Conservation (phyloP, 2,888 invertebrate genomes). For the Leptopilina syphax region DNA sequence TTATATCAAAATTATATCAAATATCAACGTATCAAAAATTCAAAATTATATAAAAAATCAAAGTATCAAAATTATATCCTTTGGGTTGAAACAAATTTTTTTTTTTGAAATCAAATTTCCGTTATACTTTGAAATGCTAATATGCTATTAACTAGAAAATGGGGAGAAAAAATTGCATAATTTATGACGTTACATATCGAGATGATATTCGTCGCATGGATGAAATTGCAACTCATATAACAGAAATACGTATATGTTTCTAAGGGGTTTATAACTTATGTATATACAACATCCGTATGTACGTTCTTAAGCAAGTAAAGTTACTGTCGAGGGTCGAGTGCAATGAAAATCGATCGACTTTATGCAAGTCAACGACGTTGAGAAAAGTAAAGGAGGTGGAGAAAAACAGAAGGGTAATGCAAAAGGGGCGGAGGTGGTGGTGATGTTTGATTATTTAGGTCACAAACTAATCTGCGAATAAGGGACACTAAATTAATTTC, state of each 20-base stretch:
- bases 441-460: constrained; percentile 21
- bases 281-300: background rate
- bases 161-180: constrained; percentile 14
- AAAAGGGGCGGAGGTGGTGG: background rate
- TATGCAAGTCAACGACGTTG: constrained; percentile 22
- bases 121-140: constrained; percentile 22
- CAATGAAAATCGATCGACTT: constrained; percentile 32
- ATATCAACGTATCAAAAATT: too few relatives aligned
- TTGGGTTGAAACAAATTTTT: background rate
- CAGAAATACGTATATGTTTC: background rate
- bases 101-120: background rate
- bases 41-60: too few relatives aligned
- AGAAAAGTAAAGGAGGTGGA: constrained; percentile 13
- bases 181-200: constrained; percentile 11
- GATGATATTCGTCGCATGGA: background rate
- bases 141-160: background rate
- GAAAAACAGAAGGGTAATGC: constrained; percentile 5
- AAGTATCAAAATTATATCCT: too few relatives aligned
- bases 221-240: constrained; percentile 3
- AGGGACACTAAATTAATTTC: background rate
- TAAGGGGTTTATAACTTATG: background rate
- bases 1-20: too few relatives aligned
- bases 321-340: background rate
- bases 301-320: background rate
- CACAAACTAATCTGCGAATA: background rate